Conservation (phyloP, 1,140 invertebrate genomes). For the Campoletis sonorensis region DNA sequence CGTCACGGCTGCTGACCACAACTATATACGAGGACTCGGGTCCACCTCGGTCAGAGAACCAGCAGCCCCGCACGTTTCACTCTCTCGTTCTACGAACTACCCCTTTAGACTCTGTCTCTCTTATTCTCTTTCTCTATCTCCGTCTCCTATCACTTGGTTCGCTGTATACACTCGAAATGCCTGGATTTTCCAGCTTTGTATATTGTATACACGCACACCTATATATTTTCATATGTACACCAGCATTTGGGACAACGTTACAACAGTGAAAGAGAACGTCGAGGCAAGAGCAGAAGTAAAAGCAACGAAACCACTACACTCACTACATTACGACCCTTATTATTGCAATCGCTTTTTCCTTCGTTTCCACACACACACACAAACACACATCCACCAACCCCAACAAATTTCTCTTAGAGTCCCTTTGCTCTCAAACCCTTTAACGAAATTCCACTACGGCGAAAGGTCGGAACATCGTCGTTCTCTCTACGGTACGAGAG, state of each 20-base stretch:
- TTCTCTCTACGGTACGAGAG: neutral
- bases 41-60: conserved; percentile 48
- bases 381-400: neutral
- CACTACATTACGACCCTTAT: conserved; percentile 54
- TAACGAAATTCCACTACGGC: conserved; percentile 33
- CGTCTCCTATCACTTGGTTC: conserved; percentile 25
- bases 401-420: conserved; percentile 1
- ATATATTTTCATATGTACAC: no score
- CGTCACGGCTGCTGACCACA: conserved; percentile 75
- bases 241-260: conserved; percentile 55
- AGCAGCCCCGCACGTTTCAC: conserved; percentile 40
- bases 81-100: conserved; percentile 19
- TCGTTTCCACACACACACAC: neutral
- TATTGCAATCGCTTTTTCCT: conserved; percentile 52
- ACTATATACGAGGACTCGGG: conserved; percentile 70
- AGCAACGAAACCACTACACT: conserved; percentile 42
- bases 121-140: conserved; percentile 46
- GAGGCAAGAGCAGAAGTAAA: conserved; percentile 38
- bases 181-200: conserved; percentile 22
- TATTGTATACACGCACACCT: no score
- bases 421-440: conserved; percentile 18
- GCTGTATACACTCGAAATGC: conserved; percentile 13
- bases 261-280: conserved; percentile 14
- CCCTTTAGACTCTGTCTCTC: neutral
- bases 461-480: conserved; percentile 22